These are phyloP conservation scores for Sminthurides aquaticus DNA, from an alignment of 2,888 invertebrate genomes.

Conservation along the genomic window DNA sequence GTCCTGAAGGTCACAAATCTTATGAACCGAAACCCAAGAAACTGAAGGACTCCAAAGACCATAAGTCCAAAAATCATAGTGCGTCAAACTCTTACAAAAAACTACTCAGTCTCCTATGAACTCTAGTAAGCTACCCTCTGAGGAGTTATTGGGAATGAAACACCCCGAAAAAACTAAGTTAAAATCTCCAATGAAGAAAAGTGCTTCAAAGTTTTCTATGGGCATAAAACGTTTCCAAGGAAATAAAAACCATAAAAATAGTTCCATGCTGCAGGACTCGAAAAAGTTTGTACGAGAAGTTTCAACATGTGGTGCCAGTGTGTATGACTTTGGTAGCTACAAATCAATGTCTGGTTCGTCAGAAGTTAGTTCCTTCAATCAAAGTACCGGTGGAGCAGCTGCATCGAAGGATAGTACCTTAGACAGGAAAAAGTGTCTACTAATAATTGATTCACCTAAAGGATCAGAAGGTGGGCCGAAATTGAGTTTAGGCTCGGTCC, in stretches of 20 bases:
- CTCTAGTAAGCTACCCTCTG: not conserved
- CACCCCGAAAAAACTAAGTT: not conserved
- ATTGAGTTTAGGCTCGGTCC: constrained; percentile 73
- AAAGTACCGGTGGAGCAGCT: not conserved
- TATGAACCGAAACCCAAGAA: not conserved
- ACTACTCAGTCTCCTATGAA: not conserved
- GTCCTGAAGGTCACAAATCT: constrained; percentile 11
- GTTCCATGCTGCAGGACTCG: constrained; percentile 8
- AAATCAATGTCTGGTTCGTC: not conserved
- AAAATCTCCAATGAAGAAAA: not conserved
- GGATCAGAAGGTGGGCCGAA: constrained; percentile 62
- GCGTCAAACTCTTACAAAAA: not conserved
- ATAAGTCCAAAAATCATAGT: not conserved
- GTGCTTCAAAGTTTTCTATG: not conserved
- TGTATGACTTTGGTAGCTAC: constrained; percentile 14
- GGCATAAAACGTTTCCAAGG: constrained; percentile 17
- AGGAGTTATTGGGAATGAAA: not conserved
- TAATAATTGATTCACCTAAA: constrained; percentile 39
- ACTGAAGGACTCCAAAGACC: not conserved
- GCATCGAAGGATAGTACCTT: not conserved
- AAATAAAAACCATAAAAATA: constrained; percentile 5
- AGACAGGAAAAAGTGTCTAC: constrained; percentile 40
- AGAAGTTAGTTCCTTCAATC: not conserved
- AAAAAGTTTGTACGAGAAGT: constrained; percentile 7
- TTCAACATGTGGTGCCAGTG: not conserved